Conservation (phyloP, 2,888 invertebrate genomes). For the Lepidochrysops patricia region DNA sequence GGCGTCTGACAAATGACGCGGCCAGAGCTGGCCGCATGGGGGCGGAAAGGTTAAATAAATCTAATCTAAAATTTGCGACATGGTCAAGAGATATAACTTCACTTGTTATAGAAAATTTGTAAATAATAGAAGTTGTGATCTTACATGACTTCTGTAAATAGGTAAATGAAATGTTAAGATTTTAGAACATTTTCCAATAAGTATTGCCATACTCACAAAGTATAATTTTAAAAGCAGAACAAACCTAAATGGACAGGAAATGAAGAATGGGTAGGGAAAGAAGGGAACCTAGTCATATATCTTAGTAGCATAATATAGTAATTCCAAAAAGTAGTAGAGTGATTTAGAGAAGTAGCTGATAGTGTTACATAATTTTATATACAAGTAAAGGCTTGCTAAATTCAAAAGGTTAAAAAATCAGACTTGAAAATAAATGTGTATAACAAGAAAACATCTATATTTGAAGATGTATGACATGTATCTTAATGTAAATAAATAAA, state of each 20-base stretch:
- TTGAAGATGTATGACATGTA: not conserved
- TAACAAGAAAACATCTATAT: not conserved
- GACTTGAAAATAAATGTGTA: not conserved
- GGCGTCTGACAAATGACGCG: too few species aligned
- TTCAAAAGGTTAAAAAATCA: not conserved
- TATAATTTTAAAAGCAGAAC: too few species aligned
- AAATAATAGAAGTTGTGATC: slow-evolving; percentile 16
- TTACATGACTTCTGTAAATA: too few species aligned
- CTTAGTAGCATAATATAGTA: too few species aligned
- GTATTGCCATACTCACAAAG: not conserved
- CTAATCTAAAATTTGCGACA: slow-evolving; percentile 41
- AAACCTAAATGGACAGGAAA: too few species aligned
- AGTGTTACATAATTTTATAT: not conserved
- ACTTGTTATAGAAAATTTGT: slow-evolving; percentile 46
- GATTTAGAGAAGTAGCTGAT: too few species aligned
- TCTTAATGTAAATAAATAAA: not conserved
- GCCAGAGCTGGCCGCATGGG: too few species aligned
- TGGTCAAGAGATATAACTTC: slow-evolving; percentile 47
- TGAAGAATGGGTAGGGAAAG: too few species aligned
- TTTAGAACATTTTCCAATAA: not conserved
- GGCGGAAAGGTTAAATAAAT: slow-evolving; percentile 72
- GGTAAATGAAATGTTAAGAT: too few species aligned
- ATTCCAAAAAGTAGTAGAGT: too few species aligned
- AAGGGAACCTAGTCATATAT: too few species aligned
- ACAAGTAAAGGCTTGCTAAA: not conserved